These are phyloP conservation scores for Alitta virens DNA, from an alignment of 2,888 invertebrate species.

Conservation along the genomic window DNA sequence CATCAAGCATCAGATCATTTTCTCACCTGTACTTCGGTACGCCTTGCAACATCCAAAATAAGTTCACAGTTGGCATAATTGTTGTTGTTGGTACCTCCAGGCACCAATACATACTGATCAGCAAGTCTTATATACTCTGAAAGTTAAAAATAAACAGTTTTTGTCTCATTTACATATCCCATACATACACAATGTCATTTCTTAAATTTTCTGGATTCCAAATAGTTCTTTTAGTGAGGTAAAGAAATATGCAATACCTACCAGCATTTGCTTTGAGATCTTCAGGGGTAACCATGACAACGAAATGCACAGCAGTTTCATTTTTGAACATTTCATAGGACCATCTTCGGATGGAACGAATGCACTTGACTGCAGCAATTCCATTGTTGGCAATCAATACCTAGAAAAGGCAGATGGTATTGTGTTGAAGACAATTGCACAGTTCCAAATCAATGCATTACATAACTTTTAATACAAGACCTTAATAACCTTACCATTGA, in stretches of 20 bases:
- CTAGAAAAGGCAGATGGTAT: too few relatives aligned
- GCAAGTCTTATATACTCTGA: slow-evolving; percentile 98
- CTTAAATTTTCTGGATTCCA: too few relatives aligned
- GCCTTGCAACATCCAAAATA: slow-evolving; percentile 91
- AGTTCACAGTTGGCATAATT: slow-evolving; percentile 99
- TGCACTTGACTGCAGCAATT: slow-evolving; percentile 98
- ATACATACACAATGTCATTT: too few relatives aligned
- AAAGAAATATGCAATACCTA: slow-evolving; percentile 26
- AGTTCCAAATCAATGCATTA: too few relatives aligned
- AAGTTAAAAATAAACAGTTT: too few relatives aligned
- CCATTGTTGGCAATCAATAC: slow-evolving; percentile 97
- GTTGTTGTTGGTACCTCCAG: slow-evolving; percentile 97
- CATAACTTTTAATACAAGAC: too few relatives aligned
- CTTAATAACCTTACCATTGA: too few relatives aligned
- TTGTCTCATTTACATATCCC: too few relatives aligned
- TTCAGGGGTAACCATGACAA: slow-evolving; percentile 98
- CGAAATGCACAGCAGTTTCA: slow-evolving; percentile 90
- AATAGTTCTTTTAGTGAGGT: not conserved
- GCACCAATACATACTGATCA: slow-evolving; percentile 97
- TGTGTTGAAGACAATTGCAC: too few relatives aligned
- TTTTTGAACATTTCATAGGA: slow-evolving; percentile 98
- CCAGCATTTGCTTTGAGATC: slow-evolving; percentile 76
- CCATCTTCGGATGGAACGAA: slow-evolving; percentile 95
- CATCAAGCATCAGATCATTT: too few relatives aligned
- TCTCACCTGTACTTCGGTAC: slow-evolving; percentile 78